phyloP scores from a whole-genome alignment of 2,113 vertebrate species.

The Scomber colias region DNA sequence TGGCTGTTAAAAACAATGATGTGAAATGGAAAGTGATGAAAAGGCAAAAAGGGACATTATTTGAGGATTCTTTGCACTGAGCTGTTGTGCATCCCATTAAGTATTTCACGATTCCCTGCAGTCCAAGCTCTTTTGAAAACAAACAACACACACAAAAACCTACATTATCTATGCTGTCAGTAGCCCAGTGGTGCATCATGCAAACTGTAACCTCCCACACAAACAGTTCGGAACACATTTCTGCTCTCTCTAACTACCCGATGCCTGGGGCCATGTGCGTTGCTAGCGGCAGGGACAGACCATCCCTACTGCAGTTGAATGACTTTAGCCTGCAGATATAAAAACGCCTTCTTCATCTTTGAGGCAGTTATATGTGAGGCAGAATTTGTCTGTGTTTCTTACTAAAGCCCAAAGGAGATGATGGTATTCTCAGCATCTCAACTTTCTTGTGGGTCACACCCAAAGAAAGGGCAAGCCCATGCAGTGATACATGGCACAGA shows the following conservation, averaged over 20 bases:
- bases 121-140: constrained; percentile 34
- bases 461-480: no score
- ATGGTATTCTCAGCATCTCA: background rate
- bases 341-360: background rate
- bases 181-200: constrained; percentile 7
- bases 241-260: constrained; percentile 10
- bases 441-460: background rate
- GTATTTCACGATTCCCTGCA: constrained; percentile 18
- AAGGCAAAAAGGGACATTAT: constrained; percentile 6
- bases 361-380: background rate
- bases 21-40: background rate
- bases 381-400: background rate
- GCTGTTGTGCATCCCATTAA: constrained; percentile 29
- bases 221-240: constrained; percentile 16
- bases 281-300: constrained; percentile 31
- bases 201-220: constrained; percentile 25
- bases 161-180: constrained; percentile 17
- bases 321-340: constrained; percentile 26
- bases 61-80: constrained; percentile 1
- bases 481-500: background rate
- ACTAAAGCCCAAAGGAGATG: background rate
- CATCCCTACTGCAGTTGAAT: constrained; percentile 17
- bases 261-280: constrained; percentile 33
- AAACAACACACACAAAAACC: constrained; percentile 34
- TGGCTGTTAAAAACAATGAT: background rate